These are phyloP conservation scores for Pelobates fuscus DNA, from an alignment of 2,113 vertebrate genomes.

Conservation along the genomic window DNA sequence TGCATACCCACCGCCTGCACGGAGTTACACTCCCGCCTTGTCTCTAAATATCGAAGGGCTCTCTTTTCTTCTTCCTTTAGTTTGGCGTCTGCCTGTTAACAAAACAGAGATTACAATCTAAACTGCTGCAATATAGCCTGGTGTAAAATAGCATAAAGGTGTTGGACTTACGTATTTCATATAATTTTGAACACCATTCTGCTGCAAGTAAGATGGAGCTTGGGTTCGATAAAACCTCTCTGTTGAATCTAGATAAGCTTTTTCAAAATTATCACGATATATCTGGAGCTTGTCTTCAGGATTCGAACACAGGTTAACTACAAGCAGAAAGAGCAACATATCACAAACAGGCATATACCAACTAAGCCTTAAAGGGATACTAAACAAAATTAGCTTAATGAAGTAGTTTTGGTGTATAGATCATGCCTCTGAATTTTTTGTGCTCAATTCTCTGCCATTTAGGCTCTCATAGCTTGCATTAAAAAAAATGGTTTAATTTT, in stretches of 20 bases:
- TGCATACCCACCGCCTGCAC: constrained; percentile 84
- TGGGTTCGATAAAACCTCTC: constrained; percentile 99
- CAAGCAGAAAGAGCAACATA: constrained; percentile 62
- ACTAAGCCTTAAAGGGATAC: too few relatives aligned
- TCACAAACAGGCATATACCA: too few relatives aligned
- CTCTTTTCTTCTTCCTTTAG: constrained; percentile 97
- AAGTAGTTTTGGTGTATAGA: too few relatives aligned
- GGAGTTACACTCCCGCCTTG: constrained; percentile 96
- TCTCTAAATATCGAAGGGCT: constrained; percentile 95
- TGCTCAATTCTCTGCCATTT: too few relatives aligned
- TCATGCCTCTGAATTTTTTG: too few relatives aligned
- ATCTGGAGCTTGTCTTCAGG: constrained; percentile 98
- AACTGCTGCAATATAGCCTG: too few relatives aligned
- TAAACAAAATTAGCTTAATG: too few relatives aligned
- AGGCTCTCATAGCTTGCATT: too few relatives aligned
- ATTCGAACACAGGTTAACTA: constrained; percentile 98
- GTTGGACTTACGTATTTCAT: constrained; percentile 97
- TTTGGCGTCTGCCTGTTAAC: constrained; percentile 94
- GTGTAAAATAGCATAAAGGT: too few relatives aligned
- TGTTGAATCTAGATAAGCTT: constrained; percentile 97
- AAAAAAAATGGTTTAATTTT: too few relatives aligned
- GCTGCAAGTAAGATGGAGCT: constrained; percentile 95
- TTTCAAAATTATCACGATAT: constrained; percentile 99
- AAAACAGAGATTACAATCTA: constrained; percentile 62
- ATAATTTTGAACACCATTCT: constrained; percentile 98